A percentile compares a stretch with the other conserved stretches of the same genome.
phyloP scores from a whole-genome alignment of 1,140 invertebrate genomes.

The Drosophila pandora region DNA sequence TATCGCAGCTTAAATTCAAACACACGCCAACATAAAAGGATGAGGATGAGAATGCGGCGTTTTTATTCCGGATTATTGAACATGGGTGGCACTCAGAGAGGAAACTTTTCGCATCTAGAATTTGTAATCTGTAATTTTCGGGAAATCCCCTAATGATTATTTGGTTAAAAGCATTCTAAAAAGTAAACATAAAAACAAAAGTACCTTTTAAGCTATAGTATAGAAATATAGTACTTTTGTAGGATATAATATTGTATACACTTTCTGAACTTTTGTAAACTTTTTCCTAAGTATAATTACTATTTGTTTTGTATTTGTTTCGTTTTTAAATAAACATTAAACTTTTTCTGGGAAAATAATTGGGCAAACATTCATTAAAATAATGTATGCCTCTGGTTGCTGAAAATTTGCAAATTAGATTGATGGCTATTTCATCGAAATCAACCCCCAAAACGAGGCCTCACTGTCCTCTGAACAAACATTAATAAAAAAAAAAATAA shows the following conservation, averaged over 20 bases:
- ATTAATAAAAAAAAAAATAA: neutral
- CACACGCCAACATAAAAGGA: slow-evolving; percentile 41
- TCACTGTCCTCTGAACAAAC: neutral
- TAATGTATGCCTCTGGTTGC: neutral
- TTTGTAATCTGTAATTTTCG: neutral
- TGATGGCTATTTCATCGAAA: neutral
- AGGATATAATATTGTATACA: too few relatives aligned
- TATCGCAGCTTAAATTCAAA: slow-evolving; percentile 45
- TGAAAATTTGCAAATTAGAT: neutral
- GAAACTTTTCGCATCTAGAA: slow-evolving; percentile 1
- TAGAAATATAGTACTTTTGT: too few relatives aligned
- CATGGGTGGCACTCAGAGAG: neutral
- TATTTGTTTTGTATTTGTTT: neutral
- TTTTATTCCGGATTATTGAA: neutral
- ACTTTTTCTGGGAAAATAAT: neutral
- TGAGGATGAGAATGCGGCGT: slow-evolving; percentile 2
- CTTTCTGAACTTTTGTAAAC: too few relatives aligned
- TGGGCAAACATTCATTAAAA: neutral
- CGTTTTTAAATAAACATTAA: too few relatives aligned
- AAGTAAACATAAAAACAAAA: neutral
- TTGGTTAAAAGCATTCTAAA: neutral
- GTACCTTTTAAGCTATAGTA: neutral
- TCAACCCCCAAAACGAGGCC: slow-evolving; percentile 1
- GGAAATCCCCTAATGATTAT: neutral
- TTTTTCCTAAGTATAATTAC: neutral